Base-by-base conservation (phyloP, 2,888 invertebrate genomes). In the Eledona agricola region DNA sequence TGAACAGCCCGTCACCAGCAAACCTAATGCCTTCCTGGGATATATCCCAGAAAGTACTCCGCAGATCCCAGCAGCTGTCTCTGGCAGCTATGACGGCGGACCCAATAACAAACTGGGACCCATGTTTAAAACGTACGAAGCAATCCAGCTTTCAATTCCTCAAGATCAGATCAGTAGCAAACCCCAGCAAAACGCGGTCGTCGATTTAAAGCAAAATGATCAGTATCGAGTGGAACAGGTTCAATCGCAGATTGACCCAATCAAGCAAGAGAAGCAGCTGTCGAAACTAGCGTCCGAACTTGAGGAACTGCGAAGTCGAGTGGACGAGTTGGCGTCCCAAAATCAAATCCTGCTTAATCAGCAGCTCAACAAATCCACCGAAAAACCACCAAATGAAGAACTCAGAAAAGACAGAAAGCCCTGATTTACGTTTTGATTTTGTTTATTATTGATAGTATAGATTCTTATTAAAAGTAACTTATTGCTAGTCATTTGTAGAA, bases 221-320 rank as follows among this genome's bases (percentile, higher is more conserved):
- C 49, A 50, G 32, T 40, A 50, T 17, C 10, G 40, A 7, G 13
- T 38, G 20, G 43, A 43, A 12, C 42, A 15, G 4, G 25, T 31
- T 19, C 15, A 16, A 53, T 26, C 42, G 28, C 23, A 12, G 26
- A 55, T 60, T 26, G 65, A 70, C 55, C 66, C 65, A 2, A 55
- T 66, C 4, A 53, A 60, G 42, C 73, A 73, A 52, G 70, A 72
- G 22, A 63, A 67, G 25, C 70, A 73, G 53, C 66, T 76, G 32
- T 72, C 70, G 19, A 71, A 72, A 53, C 57, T 76, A 16, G 74
- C 72, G 1, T 70, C 73, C 2, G 72, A 76, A 63, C 69, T 76
- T 25, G 70, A 75, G 58, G 69, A 74, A 42, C 63, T 76, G 19
- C 63, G 71, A 47, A 66, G 65, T 7, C 64, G 71, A 50, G 67